Evolutionary conservation across 2,888 invertebrate species (phyloP).

Genomic region (Phania funesta): DNA sequence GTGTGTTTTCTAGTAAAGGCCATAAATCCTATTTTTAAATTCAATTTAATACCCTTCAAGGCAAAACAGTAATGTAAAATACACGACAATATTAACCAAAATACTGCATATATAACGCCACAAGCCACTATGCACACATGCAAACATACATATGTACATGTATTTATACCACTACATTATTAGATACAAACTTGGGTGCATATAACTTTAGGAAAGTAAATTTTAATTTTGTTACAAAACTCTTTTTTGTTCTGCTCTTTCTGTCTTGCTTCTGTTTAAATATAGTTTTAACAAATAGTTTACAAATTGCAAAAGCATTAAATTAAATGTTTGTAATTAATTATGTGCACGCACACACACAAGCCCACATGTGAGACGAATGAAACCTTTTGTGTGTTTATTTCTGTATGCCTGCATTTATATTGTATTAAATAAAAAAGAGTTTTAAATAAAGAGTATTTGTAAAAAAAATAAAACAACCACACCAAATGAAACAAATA

Average conservation of each 20-base stretch:
- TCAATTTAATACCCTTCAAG: conserved; percentile 43
- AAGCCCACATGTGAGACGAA: neutral
- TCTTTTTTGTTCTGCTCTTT: neutral
- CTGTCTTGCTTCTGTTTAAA: neutral
- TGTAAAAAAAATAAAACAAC: conserved; percentile 11
- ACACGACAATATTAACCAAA: conserved; percentile 1
- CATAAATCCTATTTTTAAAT: conserved; percentile 55
- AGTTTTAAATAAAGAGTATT: neutral
- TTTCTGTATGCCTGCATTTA: neutral
- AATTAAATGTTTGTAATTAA: conserved; percentile 66
- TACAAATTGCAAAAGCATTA: conserved; percentile 66
- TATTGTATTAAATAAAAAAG: conserved; percentile 17
- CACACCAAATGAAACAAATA: conserved; percentile 29
- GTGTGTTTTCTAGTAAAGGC: neutral
- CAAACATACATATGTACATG: neutral
- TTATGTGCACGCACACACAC: conserved; percentile 56
- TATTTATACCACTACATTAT: neutral
- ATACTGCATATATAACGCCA: conserved; percentile 15
- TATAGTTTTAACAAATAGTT: conserved; percentile 63
- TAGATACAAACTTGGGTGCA: neutral
- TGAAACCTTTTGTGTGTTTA: neutral
- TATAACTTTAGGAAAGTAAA: conserved; percentile 22
- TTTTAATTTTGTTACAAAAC: conserved; percentile 55
- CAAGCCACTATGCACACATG: neutral
- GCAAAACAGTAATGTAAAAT: conserved; percentile 30